These are phyloP conservation scores for Dryococelus australis DNA, from an alignment of 2,888 invertebrate genomes.

Conservation along the genomic window DNA sequence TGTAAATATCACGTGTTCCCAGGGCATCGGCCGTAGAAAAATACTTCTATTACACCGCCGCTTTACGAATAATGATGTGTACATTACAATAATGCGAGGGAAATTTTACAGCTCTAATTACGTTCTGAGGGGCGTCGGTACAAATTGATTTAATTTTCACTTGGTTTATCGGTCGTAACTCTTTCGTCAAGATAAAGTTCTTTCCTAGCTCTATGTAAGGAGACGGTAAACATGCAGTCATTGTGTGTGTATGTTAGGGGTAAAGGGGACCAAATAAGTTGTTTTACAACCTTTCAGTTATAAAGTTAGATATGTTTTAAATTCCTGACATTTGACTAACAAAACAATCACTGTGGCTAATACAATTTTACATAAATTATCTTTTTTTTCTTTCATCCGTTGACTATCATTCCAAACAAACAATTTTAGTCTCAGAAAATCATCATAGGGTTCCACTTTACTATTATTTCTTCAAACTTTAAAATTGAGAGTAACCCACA, in stretches of 20 bases:
- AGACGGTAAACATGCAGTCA: neutral
- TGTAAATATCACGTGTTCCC: conserved; percentile 2
- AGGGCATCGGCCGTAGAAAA: neutral
- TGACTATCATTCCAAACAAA: no score
- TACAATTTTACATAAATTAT: no score
- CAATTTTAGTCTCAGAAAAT: no score
- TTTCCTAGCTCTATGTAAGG: neutral
- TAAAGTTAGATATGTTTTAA: no score
- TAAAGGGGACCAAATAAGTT: no score
- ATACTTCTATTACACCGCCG: neutral
- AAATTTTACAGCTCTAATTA: conserved; percentile 4
- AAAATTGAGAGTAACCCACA: no score
- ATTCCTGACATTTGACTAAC: no score
- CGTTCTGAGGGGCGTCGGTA: neutral
- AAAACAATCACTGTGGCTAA: no score
- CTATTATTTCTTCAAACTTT: no score
- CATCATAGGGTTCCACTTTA: no score
- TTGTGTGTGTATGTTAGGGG: neutral
- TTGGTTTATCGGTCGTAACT: neutral
- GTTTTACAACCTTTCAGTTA: no score
- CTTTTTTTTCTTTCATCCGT: no score
- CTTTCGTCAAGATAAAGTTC: neutral
- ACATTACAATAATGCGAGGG: conserved; percentile 16
- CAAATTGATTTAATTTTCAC: conserved; percentile 10
- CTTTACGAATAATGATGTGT: neutral